Conservation (phyloP, 1,140 invertebrate species). For the Glossosoma conforme region DNA sequence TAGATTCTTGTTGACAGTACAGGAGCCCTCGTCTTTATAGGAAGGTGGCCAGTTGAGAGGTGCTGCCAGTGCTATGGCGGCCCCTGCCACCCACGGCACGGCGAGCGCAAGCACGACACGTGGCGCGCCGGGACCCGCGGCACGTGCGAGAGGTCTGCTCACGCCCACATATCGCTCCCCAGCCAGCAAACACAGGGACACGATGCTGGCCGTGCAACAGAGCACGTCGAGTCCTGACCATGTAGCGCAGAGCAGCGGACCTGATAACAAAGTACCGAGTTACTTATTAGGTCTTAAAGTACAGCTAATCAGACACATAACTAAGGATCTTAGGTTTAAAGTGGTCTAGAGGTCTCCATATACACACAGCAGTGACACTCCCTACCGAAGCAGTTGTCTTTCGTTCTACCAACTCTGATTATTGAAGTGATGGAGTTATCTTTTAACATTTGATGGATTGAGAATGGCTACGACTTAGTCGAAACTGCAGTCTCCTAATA, state of each 20-base stretch:
- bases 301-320: no score
- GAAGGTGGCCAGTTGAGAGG: slow-evolving; percentile 37
- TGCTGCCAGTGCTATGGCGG: slow-evolving; percentile 40
- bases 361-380: no score
- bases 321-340: no score
- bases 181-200: slow-evolving; percentile 58
- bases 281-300: not conserved
- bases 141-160: slow-evolving; percentile 46
- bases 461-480: no score
- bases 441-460: no score
- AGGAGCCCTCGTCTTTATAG: slow-evolving; percentile 42
- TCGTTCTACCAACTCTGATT: no score
- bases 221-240: slow-evolving; percentile 61
- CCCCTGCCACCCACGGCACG: slow-evolving; percentile 42
- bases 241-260: slow-evolving; percentile 51
- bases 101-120: slow-evolving; percentile 33
- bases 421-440: no score
- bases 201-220: slow-evolving; percentile 61
- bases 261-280: slow-evolving; percentile 36
- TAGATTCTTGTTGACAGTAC: slow-evolving; percentile 55
- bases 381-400: no score
- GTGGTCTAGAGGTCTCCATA: no score
- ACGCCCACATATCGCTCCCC: slow-evolving; percentile 62
- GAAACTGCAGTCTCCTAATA: no score
- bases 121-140: slow-evolving; percentile 29